Conservation (phyloP, 2,113 vertebrate species). For the Megaleporinus macrocephalus region DNA sequence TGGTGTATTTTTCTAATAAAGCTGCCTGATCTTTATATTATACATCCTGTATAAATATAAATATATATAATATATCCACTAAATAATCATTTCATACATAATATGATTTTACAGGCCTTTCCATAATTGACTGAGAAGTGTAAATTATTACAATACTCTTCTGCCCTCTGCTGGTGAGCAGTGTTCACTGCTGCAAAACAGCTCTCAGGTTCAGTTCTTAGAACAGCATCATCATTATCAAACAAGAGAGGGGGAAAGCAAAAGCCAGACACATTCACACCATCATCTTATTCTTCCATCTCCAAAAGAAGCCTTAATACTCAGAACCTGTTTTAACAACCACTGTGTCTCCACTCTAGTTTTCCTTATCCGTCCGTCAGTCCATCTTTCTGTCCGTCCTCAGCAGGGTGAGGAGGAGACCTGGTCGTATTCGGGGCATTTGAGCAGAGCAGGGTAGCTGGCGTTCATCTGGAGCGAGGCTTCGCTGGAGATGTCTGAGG, state of each 20-base stretch:
- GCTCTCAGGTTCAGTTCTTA: not conserved
- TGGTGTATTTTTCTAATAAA: not conserved
- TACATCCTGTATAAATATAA: not conserved
- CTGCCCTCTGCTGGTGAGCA: slow-evolving; percentile 31
- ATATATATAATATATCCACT: not conserved
- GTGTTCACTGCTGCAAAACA: not conserved
- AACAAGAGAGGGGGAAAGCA: not conserved
- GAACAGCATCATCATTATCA: not conserved
- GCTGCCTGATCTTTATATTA: not conserved
- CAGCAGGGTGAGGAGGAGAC: slow-evolving; percentile 91
- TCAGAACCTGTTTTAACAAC: not conserved
- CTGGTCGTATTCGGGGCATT: slow-evolving; percentile 88
- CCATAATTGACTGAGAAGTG: not conserved
- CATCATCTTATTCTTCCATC: not conserved
- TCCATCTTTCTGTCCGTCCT: slow-evolving; percentile 51
- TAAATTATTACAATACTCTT: not conserved
- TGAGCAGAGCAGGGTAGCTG: slow-evolving; percentile 87
- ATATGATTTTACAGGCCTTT: not conserved
- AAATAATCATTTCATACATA: not conserved
- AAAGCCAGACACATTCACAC: not conserved
- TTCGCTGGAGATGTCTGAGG: slow-evolving; percentile 89
- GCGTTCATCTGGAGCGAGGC: slow-evolving; percentile 89
- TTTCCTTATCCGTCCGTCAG: not conserved
- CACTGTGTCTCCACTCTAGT: too few relatives aligned
- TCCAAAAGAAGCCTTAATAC: not conserved